Evolutionary conservation across 2,113 vertebrate genomes (phyloP), one percentile per base, ranked within the genome.

Genomic region (Seriola quinqueradiata): DNA sequence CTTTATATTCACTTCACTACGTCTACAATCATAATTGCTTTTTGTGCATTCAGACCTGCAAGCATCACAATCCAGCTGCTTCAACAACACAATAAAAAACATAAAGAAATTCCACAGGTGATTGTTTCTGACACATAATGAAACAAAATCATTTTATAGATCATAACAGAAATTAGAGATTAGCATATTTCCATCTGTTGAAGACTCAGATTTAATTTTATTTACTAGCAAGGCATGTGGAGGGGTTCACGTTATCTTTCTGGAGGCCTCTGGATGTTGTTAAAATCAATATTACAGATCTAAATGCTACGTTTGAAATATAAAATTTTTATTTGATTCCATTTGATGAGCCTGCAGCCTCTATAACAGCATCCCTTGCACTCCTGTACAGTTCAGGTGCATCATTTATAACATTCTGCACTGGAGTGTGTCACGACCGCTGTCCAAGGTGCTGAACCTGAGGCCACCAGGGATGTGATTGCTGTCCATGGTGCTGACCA

Each of bases 361-460:
- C 16, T 34, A 36, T 11, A 52, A n/a, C 4, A 65, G 28, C 16
- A 5, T 60, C 2, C 8, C 5, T 3, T 23, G n/a, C 12, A 12
- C 9, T 36, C 10, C 28, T 50, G 21, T 10, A 42, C 40, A 64
- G 57, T 40, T 59, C 42, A 52, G n/a, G 36, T 28, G 28, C n/a
- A 57, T 63, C n/a, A n/a, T 80, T 63, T 52, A 21, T 40, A 36
- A 57, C 32, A 4, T 3, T 36, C 38, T n/a, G 46, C 34, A 28
- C 40, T 54, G 3, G 25, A 65, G 48, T 61, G 59, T 28, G 54
- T 52, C 57, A 58, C 5, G 34, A 8, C 48, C 60, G 34, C 87
- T 90, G 83, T 91, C 90, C 77, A 28, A 9, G 77, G 87, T 88
- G 69, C 85, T 85, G 87, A 86, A 74, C 79, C 57, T 0, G 36